Evolutionary conservation across 1,140 invertebrate species (phyloP).

Genomic region (Drosophila nannoptera): DNA sequence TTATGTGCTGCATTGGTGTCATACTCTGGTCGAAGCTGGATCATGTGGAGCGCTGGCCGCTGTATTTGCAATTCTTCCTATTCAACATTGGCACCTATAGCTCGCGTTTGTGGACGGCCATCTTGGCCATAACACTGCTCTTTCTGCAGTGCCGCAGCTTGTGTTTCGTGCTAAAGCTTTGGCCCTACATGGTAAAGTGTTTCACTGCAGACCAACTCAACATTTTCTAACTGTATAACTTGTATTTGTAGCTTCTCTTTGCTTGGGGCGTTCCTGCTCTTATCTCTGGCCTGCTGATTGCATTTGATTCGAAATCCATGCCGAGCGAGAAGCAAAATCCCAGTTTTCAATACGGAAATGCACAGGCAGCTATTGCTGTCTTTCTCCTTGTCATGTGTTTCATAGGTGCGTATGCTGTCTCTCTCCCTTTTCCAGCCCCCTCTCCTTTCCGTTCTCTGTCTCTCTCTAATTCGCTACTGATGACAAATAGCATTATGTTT

Average conservation of each 20-base stretch:
- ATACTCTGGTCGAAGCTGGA: constrained; percentile 84
- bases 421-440: neutral
- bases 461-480: constrained; percentile 17
- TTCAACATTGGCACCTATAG: constrained; percentile 88
- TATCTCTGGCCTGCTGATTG: constrained; percentile 81
- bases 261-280: constrained; percentile 86
- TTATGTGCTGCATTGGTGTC: constrained; percentile 84
- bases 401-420: constrained; percentile 80
- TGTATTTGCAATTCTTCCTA: constrained; percentile 86
- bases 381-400: constrained; percentile 84
- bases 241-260: constrained; percentile 81
- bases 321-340: constrained; percentile 84
- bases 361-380: constrained; percentile 85
- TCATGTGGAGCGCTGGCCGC: constrained; percentile 80
- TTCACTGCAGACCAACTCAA: neutral
- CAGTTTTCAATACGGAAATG: constrained; percentile 88
- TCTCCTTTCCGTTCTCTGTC: neutral
- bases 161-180: constrained; percentile 87
- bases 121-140: constrained; percentile 88
- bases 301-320: constrained; percentile 79
- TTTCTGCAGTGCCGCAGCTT: constrained; percentile 90
- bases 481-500: constrained; percentile 31
- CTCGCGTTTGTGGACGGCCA: constrained; percentile 89
- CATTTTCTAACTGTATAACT: neutral
- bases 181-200: constrained; percentile 80